Evolutionary conservation across 2,797 vertebrate genomes (phyloP).

Genomic region (Staurois parvus): DNA sequence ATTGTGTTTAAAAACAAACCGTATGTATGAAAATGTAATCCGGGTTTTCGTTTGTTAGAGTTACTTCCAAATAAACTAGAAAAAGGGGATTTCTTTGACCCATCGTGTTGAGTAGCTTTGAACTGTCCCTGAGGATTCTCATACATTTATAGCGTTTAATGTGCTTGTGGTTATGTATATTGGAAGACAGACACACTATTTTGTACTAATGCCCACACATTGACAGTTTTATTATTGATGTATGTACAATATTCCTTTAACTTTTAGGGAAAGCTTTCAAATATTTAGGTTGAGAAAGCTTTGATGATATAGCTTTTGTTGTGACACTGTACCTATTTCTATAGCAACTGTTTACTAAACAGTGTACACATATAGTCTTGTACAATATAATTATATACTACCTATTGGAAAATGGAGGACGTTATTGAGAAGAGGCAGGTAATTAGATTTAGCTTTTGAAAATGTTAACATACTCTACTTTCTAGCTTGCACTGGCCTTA

Average conservation of each 20-base stretch:
- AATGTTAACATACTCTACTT: no score
- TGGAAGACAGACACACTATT: neutral
- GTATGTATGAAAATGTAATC: conserved; percentile 16
- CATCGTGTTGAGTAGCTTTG: conserved; percentile 40
- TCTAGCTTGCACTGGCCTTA: no score
- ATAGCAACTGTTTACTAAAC: no score
- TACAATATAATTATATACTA: no score
- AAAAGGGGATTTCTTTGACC: conserved; percentile 35
- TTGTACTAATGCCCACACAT: neutral
- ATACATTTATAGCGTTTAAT: conserved; percentile 33
- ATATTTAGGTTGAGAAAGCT: neutral
- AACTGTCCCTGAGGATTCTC: conserved; percentile 43
- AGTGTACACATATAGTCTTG: no score
- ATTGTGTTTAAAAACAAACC: conserved; percentile 43
- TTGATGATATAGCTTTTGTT: neutral
- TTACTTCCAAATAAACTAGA: conserved; percentile 31
- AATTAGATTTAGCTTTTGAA: no score
- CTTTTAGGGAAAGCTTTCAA: neutral
- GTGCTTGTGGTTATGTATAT: conserved; percentile 15
- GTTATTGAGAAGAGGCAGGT: no score
- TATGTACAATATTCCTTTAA: neutral
- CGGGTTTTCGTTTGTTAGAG: conserved; percentile 31
- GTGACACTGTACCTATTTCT: neutral
- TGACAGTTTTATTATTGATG: neutral
- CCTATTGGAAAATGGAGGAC: no score